Base-by-base conservation (phyloP, 2,888 invertebrate species). In the Diaprepes abbreviatus region DNA sequence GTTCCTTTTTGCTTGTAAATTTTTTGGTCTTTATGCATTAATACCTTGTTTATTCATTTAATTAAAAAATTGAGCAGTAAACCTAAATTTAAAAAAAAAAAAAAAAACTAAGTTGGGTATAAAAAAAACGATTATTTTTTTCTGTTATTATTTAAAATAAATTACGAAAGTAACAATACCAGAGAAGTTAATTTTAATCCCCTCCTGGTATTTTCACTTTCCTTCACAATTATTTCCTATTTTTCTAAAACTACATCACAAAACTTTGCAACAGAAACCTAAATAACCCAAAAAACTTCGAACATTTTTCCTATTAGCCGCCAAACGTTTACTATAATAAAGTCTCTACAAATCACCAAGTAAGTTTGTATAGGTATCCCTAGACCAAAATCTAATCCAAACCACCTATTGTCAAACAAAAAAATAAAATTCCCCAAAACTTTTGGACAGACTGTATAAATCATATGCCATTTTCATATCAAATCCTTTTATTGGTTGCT, bases 21-120 rank as follows among this genome's bases (percentile, higher is more conserved):
- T 57, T 14, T 57, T 58, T 58, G 58, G 58, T 58, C 58, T 58
- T 38, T 58, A 40, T 24, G 14, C 14, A 16, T 40, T 17, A 28
- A 43, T 28, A 58, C 58, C 43, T 58, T 58, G 58, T 58, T 31
- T 14, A 1, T 16, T 43, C 24, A 24, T 58, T 40, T 40, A 40
- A 57, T 57, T 10, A 55, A 55, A 55, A 43, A 58, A 58, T 58
- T 58, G 58, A 58, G 58, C 58, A 58, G 40, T 14, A 3, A 45
- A 45, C 45, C 45, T 45, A 24, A 50, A 50, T 9, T 35, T 35
- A n/a, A 33, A 35, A 24, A 24, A 24, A n/a, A 48, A 48, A 48
- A 48, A 48, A 4, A 5, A 52, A 28, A 28, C 28, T 52, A 52
- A 3, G 31, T 24, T 50, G 35, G 35, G n/a, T 28, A n/a, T 28